Evolutionary conservation across 2,888 invertebrate genomes (phyloP).

Genomic region (Deilephila porcellus): DNA sequence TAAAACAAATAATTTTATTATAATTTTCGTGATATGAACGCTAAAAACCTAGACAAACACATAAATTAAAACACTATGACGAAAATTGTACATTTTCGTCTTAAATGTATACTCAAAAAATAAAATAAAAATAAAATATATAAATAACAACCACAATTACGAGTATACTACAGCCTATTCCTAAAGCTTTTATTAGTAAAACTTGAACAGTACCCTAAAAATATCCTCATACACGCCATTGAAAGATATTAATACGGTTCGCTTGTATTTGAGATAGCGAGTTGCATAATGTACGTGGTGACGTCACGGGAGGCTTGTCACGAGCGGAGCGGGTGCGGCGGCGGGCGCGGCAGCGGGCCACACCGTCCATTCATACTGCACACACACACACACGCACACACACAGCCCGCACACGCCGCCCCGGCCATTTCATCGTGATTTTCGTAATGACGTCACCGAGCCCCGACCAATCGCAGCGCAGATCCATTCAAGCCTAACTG

Average conservation of each 20-base stretch:
- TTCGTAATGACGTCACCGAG: constrained; percentile 89
- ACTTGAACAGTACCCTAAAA: constrained; percentile 29
- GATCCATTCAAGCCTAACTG: constrained; percentile 89
- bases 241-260: constrained; percentile 65
- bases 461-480: constrained; percentile 84
- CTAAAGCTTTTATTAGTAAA: neutral
- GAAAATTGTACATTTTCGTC: too few relatives aligned
- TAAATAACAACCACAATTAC: neutral
- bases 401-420: constrained; percentile 50
- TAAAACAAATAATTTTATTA: too few relatives aligned
- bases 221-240: constrained; percentile 38
- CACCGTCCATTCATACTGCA: constrained; percentile 72
- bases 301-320: constrained; percentile 75
- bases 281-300: constrained; percentile 76
- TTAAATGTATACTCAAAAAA: neutral
- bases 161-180: neutral
- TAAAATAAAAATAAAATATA: neutral
- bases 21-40: too few relatives aligned
- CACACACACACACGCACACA: constrained; percentile 58
- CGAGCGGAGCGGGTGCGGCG: constrained; percentile 12
- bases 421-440: constrained; percentile 84
- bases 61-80: too few relatives aligned
- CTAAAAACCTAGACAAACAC: too few relatives aligned
- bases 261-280: constrained; percentile 63
- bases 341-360: constrained; percentile 53